Evolutionary conservation across 1,140 invertebrate genomes (phyloP).

Genomic region (Anoplophora glabripennis): DNA sequence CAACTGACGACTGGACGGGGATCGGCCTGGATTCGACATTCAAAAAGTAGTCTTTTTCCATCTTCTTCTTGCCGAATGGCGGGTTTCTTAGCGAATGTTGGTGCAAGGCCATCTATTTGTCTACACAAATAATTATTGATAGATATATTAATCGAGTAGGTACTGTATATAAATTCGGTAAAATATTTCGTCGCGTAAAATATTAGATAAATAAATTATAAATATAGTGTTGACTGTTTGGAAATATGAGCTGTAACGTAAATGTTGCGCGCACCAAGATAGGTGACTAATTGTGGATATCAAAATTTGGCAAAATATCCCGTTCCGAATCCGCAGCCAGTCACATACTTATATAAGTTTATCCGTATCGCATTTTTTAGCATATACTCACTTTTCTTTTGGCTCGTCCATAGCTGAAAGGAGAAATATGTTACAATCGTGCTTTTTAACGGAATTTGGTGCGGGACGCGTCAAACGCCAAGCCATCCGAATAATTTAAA

Average conservation of each 20-base stretch:
- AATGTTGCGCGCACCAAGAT: slow-evolving; percentile 28
- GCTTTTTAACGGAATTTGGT: neutral
- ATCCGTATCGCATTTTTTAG: too few relatives aligned
- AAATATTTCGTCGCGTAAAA: too few relatives aligned
- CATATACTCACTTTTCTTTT: slow-evolving; percentile 72
- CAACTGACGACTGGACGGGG: slow-evolving; percentile 87
- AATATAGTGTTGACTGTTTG: slow-evolving; percentile 7
- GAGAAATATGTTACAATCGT: slow-evolving; percentile 15
- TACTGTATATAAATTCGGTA: too few relatives aligned
- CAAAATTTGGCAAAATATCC: slow-evolving; percentile 31
- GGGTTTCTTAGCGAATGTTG: slow-evolving; percentile 96
- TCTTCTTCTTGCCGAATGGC: slow-evolving; percentile 95
- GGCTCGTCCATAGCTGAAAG: slow-evolving; percentile 79
- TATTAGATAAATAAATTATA: neutral
- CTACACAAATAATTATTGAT: slow-evolving; percentile 54
- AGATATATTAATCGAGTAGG: too few relatives aligned
- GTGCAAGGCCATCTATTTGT: slow-evolving; percentile 95
- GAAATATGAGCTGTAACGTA: slow-evolving; percentile 42
- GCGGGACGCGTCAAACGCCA: neutral
- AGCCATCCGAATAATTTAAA: neutral
- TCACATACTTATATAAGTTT: neutral
- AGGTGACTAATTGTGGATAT: slow-evolving; percentile 29
- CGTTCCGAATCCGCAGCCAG: neutral
- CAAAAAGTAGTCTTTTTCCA: slow-evolving; percentile 91
- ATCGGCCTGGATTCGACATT: slow-evolving; percentile 92